Evolutionary conservation across 2,113 vertebrate genomes (phyloP), one percentile per base, ranked within the genome.

Genomic region (Heterochromis multidens): DNA sequence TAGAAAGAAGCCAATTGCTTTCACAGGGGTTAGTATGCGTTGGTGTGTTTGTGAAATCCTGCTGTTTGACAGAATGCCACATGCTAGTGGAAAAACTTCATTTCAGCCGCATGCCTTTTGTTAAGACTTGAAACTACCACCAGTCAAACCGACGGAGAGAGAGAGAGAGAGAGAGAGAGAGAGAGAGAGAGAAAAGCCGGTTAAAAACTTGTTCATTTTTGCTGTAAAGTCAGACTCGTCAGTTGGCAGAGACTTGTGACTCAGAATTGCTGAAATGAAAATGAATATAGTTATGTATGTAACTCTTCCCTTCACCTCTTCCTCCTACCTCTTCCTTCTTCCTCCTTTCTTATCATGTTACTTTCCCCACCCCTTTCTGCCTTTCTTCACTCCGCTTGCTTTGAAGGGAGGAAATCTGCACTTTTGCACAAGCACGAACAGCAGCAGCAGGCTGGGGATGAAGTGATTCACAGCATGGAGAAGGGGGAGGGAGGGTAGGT

Each of bases 331-430:
- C 90, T 81, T 91, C 85, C 86, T 85, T 29, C 83, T 88, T 84
- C 85, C 85, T 89, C 82, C 63, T 12, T 57, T 84, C 88, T 93
- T 70, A 46, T 87, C 80, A 43, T 23, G 7, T 82, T 37, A 25
- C 81, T 89, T n/a, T 82, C 90, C 86, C 87, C 88, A 29, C 83
- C 89, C 78, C 85, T 84, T 27, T 63, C 43, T 65, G 60, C 81
- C 57, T 13, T 49, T 84, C 79, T 86, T 49, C 65, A 57, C 80
- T 49, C 63, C 37, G 72, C 72, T 89, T 14, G 21, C 95, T 96
- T 96, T 96, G 95, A 96, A 94, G 93, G 89, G 93, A 96, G 95
- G 95, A 96, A 96, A 94, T 94, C 74, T 95, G 95, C 95, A 94
- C 33, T 62, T 89, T 92, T 94, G 93, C 92, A 94, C 59, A 58